Base-by-base conservation (phyloP, 1,140 invertebrate species). In the Drosophila pseudoananassae region DNA sequence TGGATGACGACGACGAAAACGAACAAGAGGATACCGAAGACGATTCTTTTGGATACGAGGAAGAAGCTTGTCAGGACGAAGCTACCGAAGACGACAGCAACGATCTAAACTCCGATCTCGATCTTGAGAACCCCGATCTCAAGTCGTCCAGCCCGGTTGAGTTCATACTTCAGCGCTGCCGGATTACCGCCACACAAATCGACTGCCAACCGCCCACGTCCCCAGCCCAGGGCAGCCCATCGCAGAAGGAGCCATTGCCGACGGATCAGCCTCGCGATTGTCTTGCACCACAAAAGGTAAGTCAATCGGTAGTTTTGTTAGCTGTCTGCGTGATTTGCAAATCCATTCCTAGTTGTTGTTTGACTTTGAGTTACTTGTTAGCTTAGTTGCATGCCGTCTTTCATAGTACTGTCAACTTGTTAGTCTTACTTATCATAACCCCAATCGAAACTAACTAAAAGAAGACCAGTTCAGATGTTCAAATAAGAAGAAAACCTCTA, bases 201-300 rank as follows among this genome's bases (percentile, higher is more conserved):
- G 82, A 77, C 47, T 61, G 49, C 51, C 58, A 23, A 9, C 7
- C 15, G 61, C 45, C 15, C 43, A 61, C 29, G 9, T 36, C 45
- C 4, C 56, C 10, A 14, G n/a, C 25, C 15, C 38, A 27, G 25
- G 25, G 7, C 27, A 15, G 25, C 57, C 1, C 31, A 38, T 60
- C 43, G 33, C 33, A 51, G 17, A 43, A 53, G 43, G 40, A 75
- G 70, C 55, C 53, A 8, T 53, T 36, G 50, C 23, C 72, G 64
- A 45, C 63, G 59, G 83, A 87, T 78, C 81, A 87, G 81, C 77
- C 78, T 58, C 88, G 82, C 79, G 83, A 90, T 81, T 81, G 88
- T 90, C 85, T 90, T 70, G 79, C 84, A 88, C 72, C 82, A 60
- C 82, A 88, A 88, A 90, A 90, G 88, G 88, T 90, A 88, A 78